Evolutionary conservation across 2,888 invertebrate species (phyloP), one percentile per base, ranked within the genome.

Genomic region (Trichopoda pennipes): DNA sequence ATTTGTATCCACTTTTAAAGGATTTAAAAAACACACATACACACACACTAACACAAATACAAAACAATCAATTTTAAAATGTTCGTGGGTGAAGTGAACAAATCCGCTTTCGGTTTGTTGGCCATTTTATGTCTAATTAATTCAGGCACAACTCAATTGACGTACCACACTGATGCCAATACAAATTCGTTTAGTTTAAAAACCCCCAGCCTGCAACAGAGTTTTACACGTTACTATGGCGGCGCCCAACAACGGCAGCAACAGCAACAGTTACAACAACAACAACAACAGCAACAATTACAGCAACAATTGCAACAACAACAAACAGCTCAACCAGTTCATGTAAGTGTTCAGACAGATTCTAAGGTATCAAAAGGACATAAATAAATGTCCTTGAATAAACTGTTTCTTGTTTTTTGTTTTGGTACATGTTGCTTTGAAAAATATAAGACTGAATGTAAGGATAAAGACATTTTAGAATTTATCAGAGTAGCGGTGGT

Each of bases 171-270:
- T 16, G 91, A 91, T 80, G 88, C 90, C 55, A 89, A 89, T 82
- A 85, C 86, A 12, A 91, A 91, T 75, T 90, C 91, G 19, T 91
- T 88, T 56, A 89, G 89, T 8, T 77, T 91, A 32, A 90, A 90
- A 85, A 86, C 91, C n/a, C 91, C 91, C 14, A 86, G 87, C 17
- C 80, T 89, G 79, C 90, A 90, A 83, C 91, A 91, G 81, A 89
- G 88, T 56, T 91, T 90, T 72, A 90, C 91, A 3, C 87, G 91
- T 8, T 89, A 88, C 69, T 91, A 86, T 70, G 90, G 90, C n/a
- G 88, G 87, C 3, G 70, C 28, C 8, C 44, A 28, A 38, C 86
- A 87, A 68, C 86, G 85, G 32, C 85, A 77, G 9, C 85, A 84
- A 68, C 85, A 81, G 16, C 85, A 83, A 58, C 81, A 81, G 16